Evolutionary conservation across 2,797 vertebrate genomes (phyloP).

Genomic region (Pangasius larnaudii): DNA sequence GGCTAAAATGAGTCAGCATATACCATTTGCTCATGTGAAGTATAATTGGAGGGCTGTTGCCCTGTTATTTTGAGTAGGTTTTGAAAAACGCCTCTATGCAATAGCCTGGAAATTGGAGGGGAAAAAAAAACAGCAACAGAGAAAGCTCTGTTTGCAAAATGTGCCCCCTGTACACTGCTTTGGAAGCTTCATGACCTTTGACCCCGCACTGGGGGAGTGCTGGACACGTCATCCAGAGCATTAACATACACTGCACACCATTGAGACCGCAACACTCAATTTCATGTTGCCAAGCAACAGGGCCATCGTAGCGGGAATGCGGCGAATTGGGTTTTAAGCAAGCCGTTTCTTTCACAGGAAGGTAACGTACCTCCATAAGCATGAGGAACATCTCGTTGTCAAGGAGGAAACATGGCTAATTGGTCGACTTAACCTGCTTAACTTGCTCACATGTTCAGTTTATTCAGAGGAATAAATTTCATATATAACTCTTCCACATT

Average conservation of each 20-base stretch:
- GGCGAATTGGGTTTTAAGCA: conserved; percentile 36
- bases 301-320: conserved; percentile 47
- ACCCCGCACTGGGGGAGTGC: conserved; percentile 31
- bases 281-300: conserved; percentile 61
- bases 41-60: conserved; percentile 22
- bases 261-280: conserved; percentile 43
- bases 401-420: conserved; percentile 7
- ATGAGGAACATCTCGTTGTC: conserved; percentile 20
- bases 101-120: conserved; percentile 41
- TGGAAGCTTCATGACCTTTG: conserved; percentile 36
- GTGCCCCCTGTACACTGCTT: conserved; percentile 21
- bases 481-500: not conserved
- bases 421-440: conserved; percentile 1
- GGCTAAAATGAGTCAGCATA: conserved; percentile 44
- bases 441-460: not conserved
- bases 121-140: conserved; percentile 16
- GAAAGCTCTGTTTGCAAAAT: not conserved
- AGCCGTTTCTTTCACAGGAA: conserved; percentile 30
- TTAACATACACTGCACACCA: conserved; percentile 62
- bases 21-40: conserved; percentile 36
- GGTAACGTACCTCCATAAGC: conserved; percentile 34
- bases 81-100: conserved; percentile 28
- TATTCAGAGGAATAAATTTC: not conserved
- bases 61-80: conserved; percentile 26
- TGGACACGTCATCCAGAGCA: conserved; percentile 41